Conservation (phyloP, 2,797 vertebrate genomes). For the Sebastes wilsoni region DNA sequence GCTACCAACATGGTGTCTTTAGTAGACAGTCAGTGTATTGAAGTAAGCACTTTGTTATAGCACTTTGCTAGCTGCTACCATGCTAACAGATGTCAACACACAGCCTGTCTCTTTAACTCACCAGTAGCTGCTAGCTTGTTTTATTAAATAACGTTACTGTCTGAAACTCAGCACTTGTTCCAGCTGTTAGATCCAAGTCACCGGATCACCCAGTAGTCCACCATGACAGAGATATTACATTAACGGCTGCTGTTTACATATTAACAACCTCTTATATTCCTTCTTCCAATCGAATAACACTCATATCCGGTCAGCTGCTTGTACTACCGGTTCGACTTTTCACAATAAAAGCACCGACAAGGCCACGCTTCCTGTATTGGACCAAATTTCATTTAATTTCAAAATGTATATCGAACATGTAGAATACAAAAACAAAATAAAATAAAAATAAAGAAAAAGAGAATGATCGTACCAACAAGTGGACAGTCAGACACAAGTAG, state of each 20-base stretch:
- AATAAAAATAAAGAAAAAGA: too few relatives aligned
- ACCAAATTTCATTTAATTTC: background rate
- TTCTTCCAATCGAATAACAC: background rate
- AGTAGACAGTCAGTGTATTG: too few relatives aligned
- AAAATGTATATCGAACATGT: too few relatives aligned
- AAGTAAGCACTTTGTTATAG: background rate
- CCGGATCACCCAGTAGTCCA: accelerated
- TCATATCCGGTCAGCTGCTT: background rate
- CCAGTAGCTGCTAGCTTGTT: background rate
- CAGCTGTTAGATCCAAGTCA: background rate
- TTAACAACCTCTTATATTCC: accelerated
- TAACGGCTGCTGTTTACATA: accelerated
- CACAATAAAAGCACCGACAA: constrained; percentile 39
- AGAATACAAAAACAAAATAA: too few relatives aligned
- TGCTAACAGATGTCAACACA: constrained; percentile 36
- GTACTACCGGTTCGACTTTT: constrained; percentile 23
- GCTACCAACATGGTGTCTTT: too few relatives aligned
- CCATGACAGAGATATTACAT: background rate
- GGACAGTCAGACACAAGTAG: too few relatives aligned
- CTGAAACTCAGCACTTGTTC: accelerated
- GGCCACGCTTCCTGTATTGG: background rate
- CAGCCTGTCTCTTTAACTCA: background rate
- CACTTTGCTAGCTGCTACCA: background rate
- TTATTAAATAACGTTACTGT: background rate
- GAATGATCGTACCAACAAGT: too few relatives aligned